Evolutionary conservation across 2,113 vertebrate species (phyloP).

Genomic region (Apteryx owenii): DNA sequence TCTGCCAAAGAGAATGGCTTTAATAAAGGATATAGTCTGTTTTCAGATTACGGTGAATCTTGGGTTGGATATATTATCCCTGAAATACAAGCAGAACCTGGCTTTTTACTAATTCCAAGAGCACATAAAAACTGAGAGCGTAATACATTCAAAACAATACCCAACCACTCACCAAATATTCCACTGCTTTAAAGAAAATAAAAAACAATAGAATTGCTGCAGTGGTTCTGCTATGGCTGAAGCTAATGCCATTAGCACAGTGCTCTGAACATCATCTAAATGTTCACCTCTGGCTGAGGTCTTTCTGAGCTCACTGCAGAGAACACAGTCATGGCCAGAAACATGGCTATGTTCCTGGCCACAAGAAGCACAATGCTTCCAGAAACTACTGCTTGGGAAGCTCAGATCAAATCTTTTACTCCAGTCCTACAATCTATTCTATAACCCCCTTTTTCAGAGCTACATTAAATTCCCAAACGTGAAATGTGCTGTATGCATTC

Average conservation of each 20-base stretch:
- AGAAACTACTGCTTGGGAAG: slow-evolving; percentile 50
- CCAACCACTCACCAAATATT: not conserved
- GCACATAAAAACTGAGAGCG: not conserved
- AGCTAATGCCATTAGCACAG: not conserved
- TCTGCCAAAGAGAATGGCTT: not conserved
- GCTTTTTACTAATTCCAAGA: not conserved
- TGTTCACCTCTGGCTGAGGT: not conserved
- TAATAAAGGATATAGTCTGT: not conserved
- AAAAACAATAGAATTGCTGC: not conserved
- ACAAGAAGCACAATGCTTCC: not conserved
- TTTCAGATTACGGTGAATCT: not conserved
- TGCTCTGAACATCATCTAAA: not conserved
- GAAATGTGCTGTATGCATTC: not conserved
- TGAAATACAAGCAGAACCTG: not conserved
- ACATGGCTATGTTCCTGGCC: slow-evolving; percentile 36
- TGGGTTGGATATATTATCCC: fast-evolving
- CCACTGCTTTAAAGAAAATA: not conserved
- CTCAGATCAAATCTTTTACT: not conserved
- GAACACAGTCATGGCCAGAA: not conserved
- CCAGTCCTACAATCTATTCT: not conserved
- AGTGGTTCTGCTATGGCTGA: not conserved
- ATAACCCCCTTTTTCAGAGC: not conserved
- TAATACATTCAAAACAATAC: not conserved
- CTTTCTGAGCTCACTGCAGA: not conserved
- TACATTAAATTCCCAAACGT: not conserved